A percentile compares a stretch with the other conserved stretches of the same genome.
Conservation (phyloP, 2,888 invertebrate species). For the Icerya purchasi region DNA sequence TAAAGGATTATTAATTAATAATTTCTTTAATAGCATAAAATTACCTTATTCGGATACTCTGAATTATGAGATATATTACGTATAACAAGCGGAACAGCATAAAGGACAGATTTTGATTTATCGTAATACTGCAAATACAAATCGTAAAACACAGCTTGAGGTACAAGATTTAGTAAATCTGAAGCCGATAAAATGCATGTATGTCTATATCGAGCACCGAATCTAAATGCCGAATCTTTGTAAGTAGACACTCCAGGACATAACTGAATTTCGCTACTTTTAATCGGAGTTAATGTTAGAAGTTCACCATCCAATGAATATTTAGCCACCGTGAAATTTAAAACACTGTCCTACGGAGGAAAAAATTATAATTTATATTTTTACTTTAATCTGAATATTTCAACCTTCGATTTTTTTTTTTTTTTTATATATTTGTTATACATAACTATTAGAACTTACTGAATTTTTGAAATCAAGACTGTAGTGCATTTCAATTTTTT, state of each 20-base stretch:
- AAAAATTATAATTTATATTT: too few species aligned
- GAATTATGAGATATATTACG: slow-evolving; percentile 28
- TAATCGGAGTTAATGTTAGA: slow-evolving; percentile 24
- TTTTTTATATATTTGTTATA: too few species aligned
- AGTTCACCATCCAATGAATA: slow-evolving; percentile 27
- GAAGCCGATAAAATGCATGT: slow-evolving; percentile 24
- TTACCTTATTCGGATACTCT: slow-evolving; percentile 24
- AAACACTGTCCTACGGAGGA: slow-evolving; percentile 24
- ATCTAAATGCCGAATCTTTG: slow-evolving; percentile 23
- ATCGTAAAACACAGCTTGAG: slow-evolving; percentile 30
- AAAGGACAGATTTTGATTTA: slow-evolving; percentile 26
- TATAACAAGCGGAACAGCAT: slow-evolving; percentile 34
- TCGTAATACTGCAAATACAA: slow-evolving; percentile 31
- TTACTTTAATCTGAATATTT: too few species aligned
- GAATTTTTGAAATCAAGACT: slow-evolving; percentile 25
- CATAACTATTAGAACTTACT: too few species aligned
- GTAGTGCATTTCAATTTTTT: slow-evolving; percentile 28
- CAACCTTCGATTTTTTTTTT: too few species aligned
- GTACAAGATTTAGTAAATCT: slow-evolving; percentile 23
- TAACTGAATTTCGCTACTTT: slow-evolving; percentile 19
- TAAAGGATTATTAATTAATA: too few species aligned
- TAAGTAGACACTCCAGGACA: slow-evolving; percentile 21
- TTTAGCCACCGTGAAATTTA: slow-evolving; percentile 27
- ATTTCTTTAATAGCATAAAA: too few species aligned
- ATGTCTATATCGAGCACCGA: slow-evolving; percentile 26